A percentile compares a stretch with the other conserved stretches of the same genome.
These are phyloP conservation scores for Brenthis hecate DNA, from an alignment of 2,888 invertebrate genomes.

Conservation along the genomic window DNA sequence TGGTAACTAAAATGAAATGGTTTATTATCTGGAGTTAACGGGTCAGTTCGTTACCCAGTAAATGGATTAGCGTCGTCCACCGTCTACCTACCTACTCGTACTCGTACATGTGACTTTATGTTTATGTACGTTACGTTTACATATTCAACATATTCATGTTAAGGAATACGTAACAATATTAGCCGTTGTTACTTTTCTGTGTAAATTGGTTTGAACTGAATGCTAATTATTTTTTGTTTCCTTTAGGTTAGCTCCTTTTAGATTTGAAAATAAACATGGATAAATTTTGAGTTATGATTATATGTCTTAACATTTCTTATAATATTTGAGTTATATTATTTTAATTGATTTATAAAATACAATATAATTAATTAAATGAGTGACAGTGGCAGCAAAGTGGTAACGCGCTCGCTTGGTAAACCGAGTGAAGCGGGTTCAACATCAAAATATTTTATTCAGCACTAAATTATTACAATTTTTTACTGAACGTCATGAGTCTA, in stretches of 20 bases:
- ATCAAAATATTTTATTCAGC: too few relatives aligned
- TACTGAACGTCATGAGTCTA: too few relatives aligned
- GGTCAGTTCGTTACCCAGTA: slow-evolving; percentile 69
- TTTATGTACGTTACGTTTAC: slow-evolving; percentile 17
- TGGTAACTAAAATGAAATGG: slow-evolving; percentile 53
- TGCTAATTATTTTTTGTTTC: not conserved
- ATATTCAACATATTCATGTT: slow-evolving; percentile 10
- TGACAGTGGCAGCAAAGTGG: too few relatives aligned
- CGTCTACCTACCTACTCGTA: slow-evolving; percentile 16
- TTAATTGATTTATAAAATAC: too few relatives aligned
- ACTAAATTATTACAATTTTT: too few relatives aligned
- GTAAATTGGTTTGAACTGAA: slow-evolving; percentile 9
- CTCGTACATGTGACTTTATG: slow-evolving; percentile 17
- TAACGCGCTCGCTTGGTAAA: too few relatives aligned
- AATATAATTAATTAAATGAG: too few relatives aligned
- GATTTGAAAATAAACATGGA: too few relatives aligned
- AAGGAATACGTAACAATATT: slow-evolving; percentile 20
- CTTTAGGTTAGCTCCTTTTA: not conserved
- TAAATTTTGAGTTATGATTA: not conserved
- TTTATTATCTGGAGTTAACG: slow-evolving; percentile 58
- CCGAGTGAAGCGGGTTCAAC: too few relatives aligned
- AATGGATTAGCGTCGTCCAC: slow-evolving; percentile 60
- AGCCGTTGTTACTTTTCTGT: slow-evolving; percentile 10
- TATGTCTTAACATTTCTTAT: too few relatives aligned
- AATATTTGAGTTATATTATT: too few relatives aligned